Evolutionary conservation across 2,888 invertebrate genomes (phyloP).

Genomic region (Agrypnus murinus): DNA sequence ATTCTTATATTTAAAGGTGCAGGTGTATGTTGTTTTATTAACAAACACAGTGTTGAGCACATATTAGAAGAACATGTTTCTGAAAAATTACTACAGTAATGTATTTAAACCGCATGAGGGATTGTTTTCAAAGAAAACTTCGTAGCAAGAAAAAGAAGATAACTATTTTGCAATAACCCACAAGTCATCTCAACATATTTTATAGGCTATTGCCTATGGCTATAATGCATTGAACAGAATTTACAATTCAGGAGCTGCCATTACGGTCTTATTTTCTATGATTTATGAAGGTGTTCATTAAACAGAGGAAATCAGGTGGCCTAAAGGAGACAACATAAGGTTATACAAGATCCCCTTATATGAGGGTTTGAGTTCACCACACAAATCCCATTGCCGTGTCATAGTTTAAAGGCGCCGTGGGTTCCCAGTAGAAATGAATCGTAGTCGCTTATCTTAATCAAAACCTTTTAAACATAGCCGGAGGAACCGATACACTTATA

Average conservation of each 20-base stretch:
- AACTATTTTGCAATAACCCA: background rate
- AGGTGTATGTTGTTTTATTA: no score
- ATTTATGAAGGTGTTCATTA: constrained; percentile 34
- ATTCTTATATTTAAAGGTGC: no score
- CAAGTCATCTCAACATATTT: constrained; percentile 13
- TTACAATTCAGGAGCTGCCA: constrained; percentile 38
- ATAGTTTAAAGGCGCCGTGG: constrained; percentile 27
- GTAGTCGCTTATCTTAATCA: constrained; percentile 34
- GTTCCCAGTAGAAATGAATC: constrained; percentile 28
- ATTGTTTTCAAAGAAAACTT: no score
- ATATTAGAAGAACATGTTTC: no score
- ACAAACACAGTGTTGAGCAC: no score
- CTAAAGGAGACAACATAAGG: constrained; percentile 35
- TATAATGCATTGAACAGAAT: constrained; percentile 13
- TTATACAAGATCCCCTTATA: constrained; percentile 13
- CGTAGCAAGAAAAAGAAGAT: no score
- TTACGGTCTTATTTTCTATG: constrained; percentile 33
- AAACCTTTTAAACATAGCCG: constrained; percentile 35
- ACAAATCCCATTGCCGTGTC: constrained; percentile 22
- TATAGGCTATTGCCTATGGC: constrained; percentile 14
- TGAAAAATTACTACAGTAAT: no score
- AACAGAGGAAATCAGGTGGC: constrained; percentile 42
- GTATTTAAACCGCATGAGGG: no score
- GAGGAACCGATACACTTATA: constrained; percentile 43
- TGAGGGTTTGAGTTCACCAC: constrained; percentile 19